Percentiles rank a stretch among this genome's conserved stretches.
Conservation (phyloP, 2,888 invertebrate genomes). For the Halictus quadricinctus region DNA sequence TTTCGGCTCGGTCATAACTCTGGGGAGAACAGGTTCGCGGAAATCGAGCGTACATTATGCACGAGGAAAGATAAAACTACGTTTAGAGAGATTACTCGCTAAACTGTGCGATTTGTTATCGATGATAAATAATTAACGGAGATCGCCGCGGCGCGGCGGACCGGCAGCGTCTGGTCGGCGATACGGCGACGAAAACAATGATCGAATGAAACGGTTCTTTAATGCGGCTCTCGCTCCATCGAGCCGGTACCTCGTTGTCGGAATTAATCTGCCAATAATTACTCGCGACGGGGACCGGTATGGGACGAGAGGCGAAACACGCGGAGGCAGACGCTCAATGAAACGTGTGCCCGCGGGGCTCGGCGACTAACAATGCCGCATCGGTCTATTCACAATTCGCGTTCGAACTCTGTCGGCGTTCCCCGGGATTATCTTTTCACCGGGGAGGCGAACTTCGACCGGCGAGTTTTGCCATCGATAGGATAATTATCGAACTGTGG, state of each 20-base stretch:
- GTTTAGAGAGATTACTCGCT: background rate
- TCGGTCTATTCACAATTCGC: conserved; percentile 24
- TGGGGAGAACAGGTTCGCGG: conserved; percentile 19
- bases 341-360: conserved; percentile 24
- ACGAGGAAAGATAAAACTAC: background rate
- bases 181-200: background rate
- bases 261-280: conserved; percentile 61
- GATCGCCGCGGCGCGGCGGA: background rate
- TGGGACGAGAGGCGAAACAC: background rate
- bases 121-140: background rate
- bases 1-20: conserved; percentile 7
- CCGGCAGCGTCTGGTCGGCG: background rate
- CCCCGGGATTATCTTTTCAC: conserved; percentile 13
- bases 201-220: conserved; percentile 6
- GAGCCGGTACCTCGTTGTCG: conserved; percentile 47
- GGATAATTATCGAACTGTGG: conserved; percentile 6
- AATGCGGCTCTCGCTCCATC: conserved; percentile 16
- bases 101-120: background rate
- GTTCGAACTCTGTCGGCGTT: conserved; percentile 10
- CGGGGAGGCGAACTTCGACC: conserved; percentile 10
- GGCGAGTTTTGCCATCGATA: conserved; percentile 2
- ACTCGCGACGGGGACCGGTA: conserved; percentile 29
- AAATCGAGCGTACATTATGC: conserved; percentile 1
- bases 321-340: conserved; percentile 30
- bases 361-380: conserved; percentile 22